Base-by-base conservation (phyloP, 2,888 invertebrate species). In the Gibbula magus region DNA sequence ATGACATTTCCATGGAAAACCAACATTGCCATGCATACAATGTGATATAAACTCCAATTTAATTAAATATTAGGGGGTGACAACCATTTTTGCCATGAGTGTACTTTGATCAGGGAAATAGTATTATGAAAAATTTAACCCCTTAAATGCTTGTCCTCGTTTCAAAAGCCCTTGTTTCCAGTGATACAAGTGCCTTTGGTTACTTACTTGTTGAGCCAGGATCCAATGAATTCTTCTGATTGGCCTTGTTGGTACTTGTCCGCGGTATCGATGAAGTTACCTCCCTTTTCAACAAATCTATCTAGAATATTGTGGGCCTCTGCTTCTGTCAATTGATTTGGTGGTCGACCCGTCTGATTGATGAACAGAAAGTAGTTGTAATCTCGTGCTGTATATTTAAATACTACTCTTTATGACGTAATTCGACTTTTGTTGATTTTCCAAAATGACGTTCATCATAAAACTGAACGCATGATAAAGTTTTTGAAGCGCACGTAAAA, bases 201-300 rank as follows among this genome's bases (percentile, higher is more conserved):
- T 45, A 77, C 80, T 45, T 82, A 86, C 87, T 84, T 86, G 25
- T 61, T 61, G 0, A 90, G 80, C 91, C 91, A 91, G 10, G 79
- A 84, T n/a, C 91, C 91, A 22, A 91, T 81, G 29, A 89, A 87
- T 22, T 79, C 76, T 77, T 91, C 91, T 0, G 90, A 87, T 39
- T 79, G 51, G 1, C 90, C 89, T 18, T 25, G 53, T 22, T 84
- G 81, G 77, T 89, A 91, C 8, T 89, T 79, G 75, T 91, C 86
- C 16, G 91, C 90, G 13, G 91, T 90, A 78, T 90, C 91, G 16
- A 91, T 81, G 77, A 89, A 90, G 83, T 91, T 91, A 0, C 91
- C 91, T 8, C 90, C 91, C 10, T 86, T 81, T 67, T 87, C 86
- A 1, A 84, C 86, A 81, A 83, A 91, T 29, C 84, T 80, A 76